Conservation (phyloP, 2,113 vertebrate species). For the Budorcas taxicolor region DNA sequence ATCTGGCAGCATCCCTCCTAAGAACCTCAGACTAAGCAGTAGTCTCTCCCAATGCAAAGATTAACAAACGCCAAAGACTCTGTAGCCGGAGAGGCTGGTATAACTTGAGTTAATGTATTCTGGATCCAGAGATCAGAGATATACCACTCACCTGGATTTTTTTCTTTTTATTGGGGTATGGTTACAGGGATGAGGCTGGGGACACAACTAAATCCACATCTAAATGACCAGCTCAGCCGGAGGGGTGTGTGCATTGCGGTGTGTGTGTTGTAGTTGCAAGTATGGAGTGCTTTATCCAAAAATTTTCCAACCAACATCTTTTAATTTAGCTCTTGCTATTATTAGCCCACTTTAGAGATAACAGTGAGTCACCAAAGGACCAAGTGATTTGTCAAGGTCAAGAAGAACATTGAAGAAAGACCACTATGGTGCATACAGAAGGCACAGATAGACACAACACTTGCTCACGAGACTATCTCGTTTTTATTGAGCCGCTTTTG, state of each 20-base stretch:
- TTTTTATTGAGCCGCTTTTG: background rate
- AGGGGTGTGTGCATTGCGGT: too few species aligned
- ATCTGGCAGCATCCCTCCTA: background rate
- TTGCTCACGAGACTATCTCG: background rate
- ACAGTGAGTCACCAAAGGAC: background rate
- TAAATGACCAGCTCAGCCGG: background rate
- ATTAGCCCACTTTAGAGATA: slow-evolving; percentile 1
- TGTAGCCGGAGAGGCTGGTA: background rate
- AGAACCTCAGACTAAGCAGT: background rate
- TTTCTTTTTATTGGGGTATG: background rate
- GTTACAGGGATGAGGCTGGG: background rate
- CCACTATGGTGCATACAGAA: background rate
- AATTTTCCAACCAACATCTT: background rate
- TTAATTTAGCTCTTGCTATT: background rate
- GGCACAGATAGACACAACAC: background rate
- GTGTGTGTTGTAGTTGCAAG: background rate
- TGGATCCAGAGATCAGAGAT: background rate
- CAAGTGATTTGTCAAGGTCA: background rate
- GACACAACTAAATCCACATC: background rate
- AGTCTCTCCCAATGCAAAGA: background rate
- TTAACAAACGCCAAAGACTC: background rate
- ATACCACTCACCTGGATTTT: background rate
- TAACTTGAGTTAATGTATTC: background rate
- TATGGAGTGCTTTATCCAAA: background rate
- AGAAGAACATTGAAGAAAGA: background rate